Evolutionary conservation across 1,140 invertebrate species (phyloP), one percentile per base, ranked within the genome.

Genomic region (Asobara japonica): DNA sequence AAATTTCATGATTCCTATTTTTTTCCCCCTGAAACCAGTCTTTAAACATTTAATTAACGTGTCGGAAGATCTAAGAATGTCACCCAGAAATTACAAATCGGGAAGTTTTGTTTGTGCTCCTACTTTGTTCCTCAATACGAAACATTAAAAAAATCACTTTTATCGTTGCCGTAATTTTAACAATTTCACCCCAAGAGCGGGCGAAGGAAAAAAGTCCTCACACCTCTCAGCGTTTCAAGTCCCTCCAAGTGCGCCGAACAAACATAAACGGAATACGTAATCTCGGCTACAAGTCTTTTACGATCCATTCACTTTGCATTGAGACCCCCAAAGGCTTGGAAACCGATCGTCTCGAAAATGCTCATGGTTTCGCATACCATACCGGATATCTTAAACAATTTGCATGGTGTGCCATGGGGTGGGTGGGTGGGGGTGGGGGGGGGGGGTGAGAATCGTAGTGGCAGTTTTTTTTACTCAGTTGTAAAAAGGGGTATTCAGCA

Each of bases 341-440:
- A 67, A 33, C 30, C 48, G 31, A 66, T 41, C 29, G 36, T 30
- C 33, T 61, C 13, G 31, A 30, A 62, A 68, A 62, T 51, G 64
- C 33, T 65, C 48, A 36, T 70, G 29, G 22, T 62, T 45, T 69
- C 48, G 61, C 68, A 45, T 66, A 61, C 68, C 41, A 45, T 45
- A 45, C 41, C 74, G 82, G 84, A 86, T 86, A 86, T 86, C 84
- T 86, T 83, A 87, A 87, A 87, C 85, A 88, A 87, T 88, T 88
- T 88, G 86, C 86, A 88, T 87, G 41, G 41, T 38, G 36, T n/a
- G n/a, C n/a, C n/a, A n/a, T 45, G 41, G 41, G 41, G n/a, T 2
- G 41, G 4, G 41, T 13, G 41, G 41, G 10, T 45, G 41, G 18
- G 41, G n/a, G n/a, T 45, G 41, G 41, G 41, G n/a, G 1, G 41